A percentile compares a stretch with the other conserved stretches of the same genome.
These are phyloP conservation scores for Polypedilum pembai DNA, from an alignment of 1,140 invertebrate genomes.

Conservation along the genomic window DNA sequence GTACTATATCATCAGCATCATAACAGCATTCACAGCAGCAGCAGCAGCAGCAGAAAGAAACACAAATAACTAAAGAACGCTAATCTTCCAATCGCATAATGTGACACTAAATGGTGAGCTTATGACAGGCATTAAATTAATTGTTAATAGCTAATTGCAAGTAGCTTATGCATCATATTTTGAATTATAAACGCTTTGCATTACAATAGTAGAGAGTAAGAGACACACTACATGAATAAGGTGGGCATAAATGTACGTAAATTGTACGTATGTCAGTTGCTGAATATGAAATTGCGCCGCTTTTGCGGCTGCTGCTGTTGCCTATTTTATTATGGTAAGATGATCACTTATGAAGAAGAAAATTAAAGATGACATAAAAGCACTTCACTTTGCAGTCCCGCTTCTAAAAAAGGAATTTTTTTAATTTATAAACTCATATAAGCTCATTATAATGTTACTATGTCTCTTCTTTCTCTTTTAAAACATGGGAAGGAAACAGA, in stretches of 20 bases:
- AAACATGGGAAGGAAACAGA: no score
- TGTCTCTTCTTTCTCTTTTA: not conserved
- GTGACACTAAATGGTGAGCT: constrained; percentile 16
- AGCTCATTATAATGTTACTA: not conserved
- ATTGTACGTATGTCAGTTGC: no score
- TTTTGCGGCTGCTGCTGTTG: no score
- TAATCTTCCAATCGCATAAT: constrained; percentile 18
- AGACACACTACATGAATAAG: no score
- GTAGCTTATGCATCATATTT: not conserved
- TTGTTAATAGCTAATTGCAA: constrained; percentile 6
- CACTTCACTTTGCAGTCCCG: not conserved
- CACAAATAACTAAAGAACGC: not conserved
- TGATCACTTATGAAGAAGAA: not conserved
- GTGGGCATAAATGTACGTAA: no score
- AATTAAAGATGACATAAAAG: not conserved
- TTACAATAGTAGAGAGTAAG: no score
- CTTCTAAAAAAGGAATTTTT: constrained; percentile 11
- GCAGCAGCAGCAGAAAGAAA: not conserved
- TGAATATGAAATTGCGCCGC: no score
- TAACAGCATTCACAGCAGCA: not conserved
- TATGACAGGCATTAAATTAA: constrained; percentile 12
- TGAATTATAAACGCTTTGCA: no score
- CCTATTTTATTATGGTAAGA: no score
- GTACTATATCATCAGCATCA: not conserved
- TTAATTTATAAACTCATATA: not conserved